Conservation (phyloP, 2,888 invertebrate species). For the Gonocerus acuteangulatus region DNA sequence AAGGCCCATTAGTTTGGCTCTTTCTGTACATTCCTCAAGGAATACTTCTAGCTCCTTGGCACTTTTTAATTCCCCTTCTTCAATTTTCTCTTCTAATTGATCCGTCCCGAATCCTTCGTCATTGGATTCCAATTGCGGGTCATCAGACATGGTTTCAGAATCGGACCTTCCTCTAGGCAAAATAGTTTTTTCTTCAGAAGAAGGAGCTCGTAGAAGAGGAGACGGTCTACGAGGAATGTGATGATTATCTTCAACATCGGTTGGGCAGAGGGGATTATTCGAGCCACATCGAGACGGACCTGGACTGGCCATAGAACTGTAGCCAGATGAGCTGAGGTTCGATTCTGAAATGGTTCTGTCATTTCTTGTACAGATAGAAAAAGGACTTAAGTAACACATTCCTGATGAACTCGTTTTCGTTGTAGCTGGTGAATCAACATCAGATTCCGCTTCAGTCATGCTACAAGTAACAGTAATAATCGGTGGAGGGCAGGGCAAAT, state of each 20-base stretch:
- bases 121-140: conserved; percentile 61
- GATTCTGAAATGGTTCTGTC: conserved; percentile 74
- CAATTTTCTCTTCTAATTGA: conserved; percentile 62
- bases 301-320: conserved; percentile 78
- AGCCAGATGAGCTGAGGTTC: conserved; percentile 74
- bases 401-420: conserved; percentile 44
- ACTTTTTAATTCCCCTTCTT: conserved; percentile 59
- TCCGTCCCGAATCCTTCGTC: conserved; percentile 73
- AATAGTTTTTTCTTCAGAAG: conserved; percentile 41
- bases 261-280: conserved; percentile 67
- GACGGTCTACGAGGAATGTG: conserved; percentile 48
- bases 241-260: conserved; percentile 61
- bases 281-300: conserved; percentile 74
- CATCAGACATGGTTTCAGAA: conserved; percentile 66
- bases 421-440: conserved; percentile 53
- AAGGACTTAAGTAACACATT: conserved; percentile 71
- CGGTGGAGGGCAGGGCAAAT: conserved; percentile 57
- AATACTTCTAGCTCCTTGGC: conserved; percentile 55
- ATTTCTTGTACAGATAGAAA: conserved; percentile 62
- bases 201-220: conserved; percentile 54
- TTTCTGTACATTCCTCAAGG: conserved; percentile 46
- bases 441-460: conserved; percentile 67
- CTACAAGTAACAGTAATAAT: conserved; percentile 67
- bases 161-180: conserved; percentile 54
- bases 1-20: too few relatives aligned